These are phyloP conservation scores for Phoxinus phoxinus DNA, from an alignment of 2,113 vertebrate genomes.

Conservation along the genomic window DNA sequence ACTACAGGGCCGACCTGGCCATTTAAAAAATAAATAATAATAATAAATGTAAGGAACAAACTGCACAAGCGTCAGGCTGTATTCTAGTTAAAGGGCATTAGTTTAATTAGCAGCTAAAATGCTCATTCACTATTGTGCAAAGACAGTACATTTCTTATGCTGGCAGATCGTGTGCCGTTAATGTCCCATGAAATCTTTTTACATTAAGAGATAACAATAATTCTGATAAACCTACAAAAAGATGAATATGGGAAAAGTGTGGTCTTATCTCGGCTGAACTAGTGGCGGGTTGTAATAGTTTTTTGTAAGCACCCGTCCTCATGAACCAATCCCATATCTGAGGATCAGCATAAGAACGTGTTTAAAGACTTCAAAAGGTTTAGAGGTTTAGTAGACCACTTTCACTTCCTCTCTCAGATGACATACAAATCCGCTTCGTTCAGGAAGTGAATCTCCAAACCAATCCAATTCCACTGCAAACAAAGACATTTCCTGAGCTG, in stretches of 20 bases:
- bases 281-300: background rate
- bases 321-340: slow-evolving; percentile 10
- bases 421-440: slow-evolving; percentile 44
- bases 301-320: background rate
- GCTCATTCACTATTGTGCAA: background rate
- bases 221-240: background rate
- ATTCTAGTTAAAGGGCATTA: background rate
- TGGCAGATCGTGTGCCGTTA: background rate
- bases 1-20: background rate
- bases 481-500: background rate
- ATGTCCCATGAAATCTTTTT: background rate
- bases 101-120: background rate
- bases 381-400: slow-evolving; percentile 57
- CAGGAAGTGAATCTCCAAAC: slow-evolving; percentile 28
- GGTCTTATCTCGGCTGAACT: slow-evolving; percentile 43
- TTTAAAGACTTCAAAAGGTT: slow-evolving; percentile 57
- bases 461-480: slow-evolving; percentile 44
- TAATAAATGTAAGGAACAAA: background rate
- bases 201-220: background rate
- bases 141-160: background rate
- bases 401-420: slow-evolving; percentile 53
- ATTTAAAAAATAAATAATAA: background rate
- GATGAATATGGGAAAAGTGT: background rate
- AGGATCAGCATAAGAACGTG: slow-evolving; percentile 50
- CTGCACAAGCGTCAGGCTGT: background rate